These are phyloP conservation scores for Pseudorasbora parva DNA, from an alignment of 2,113 vertebrate genomes.

Conservation along the genomic window DNA sequence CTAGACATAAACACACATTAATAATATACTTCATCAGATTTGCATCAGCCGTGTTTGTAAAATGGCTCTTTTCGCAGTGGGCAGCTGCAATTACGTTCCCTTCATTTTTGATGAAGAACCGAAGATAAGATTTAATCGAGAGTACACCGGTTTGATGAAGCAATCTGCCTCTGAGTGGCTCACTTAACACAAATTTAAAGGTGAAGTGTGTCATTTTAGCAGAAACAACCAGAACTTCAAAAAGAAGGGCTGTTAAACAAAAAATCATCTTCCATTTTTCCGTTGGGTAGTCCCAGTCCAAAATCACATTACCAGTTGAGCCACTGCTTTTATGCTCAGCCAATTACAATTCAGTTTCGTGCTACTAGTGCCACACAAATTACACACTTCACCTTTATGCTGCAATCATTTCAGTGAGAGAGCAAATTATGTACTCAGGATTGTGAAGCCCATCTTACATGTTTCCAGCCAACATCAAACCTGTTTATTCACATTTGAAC, in stretches of 20 bases:
- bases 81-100: conserved; percentile 18
- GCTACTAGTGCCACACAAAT: not conserved
- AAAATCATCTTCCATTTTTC: not conserved
- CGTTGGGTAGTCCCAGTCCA: not conserved
- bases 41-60: conserved; percentile 17
- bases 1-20: conserved; percentile 38
- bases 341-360: conserved; percentile 1
- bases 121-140: conserved; percentile 11
- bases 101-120: not conserved
- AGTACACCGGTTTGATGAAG: conserved; percentile 38
- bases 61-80: conserved; percentile 24
- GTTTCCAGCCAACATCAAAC: conserved; percentile 33
- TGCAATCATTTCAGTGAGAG: conserved; percentile 45
- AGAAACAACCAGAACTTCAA: not conserved
- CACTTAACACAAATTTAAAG: conserved; percentile 40
- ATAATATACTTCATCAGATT: conserved; percentile 9
- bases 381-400: conserved; percentile 7
- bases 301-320: not conserved
- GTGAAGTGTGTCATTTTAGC: not conserved
- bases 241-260: not conserved
- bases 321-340: not conserved
- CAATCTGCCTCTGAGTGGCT: conserved; percentile 31
- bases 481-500: conserved; percentile 12
- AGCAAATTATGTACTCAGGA: conserved; percentile 33
- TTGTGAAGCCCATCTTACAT: conserved; percentile 24